Conservation (phyloP, 2,888 invertebrate genomes). For the Lithophane semibrunnea region DNA sequence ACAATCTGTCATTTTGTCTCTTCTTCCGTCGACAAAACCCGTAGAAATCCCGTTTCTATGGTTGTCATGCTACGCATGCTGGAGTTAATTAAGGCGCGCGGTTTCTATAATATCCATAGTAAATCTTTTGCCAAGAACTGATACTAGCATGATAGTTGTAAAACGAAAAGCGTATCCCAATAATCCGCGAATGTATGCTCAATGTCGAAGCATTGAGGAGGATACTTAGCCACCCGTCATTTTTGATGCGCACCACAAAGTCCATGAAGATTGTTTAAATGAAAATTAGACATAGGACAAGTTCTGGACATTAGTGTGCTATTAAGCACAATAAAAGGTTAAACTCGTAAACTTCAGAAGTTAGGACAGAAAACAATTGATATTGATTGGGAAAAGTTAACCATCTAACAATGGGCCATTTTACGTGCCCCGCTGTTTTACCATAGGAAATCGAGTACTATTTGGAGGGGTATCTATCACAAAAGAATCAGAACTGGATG, state of each 20-base stretch:
- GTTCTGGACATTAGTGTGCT: not conserved
- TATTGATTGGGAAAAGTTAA: not conserved
- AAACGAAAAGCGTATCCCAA: too few relatives aligned
- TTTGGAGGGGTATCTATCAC: not conserved
- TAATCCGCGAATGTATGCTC: not conserved
- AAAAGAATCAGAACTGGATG: not conserved
- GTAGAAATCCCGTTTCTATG: too few relatives aligned
- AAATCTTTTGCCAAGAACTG: too few relatives aligned
- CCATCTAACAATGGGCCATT: not conserved
- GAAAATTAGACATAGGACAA: not conserved
- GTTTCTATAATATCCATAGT: too few relatives aligned
- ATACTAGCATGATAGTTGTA: not conserved
- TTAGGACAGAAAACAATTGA: not conserved
- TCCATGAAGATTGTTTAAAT: not conserved
- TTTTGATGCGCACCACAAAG: not conserved
- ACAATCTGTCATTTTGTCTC: too few relatives aligned
- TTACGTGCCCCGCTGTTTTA: too few relatives aligned
- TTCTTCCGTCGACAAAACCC: too few relatives aligned
- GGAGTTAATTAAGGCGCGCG: too few relatives aligned
- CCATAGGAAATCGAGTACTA: not conserved
- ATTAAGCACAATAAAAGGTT: not conserved
- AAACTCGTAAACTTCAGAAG: not conserved
- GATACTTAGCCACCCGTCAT: too few relatives aligned
- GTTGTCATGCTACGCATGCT: too few relatives aligned
- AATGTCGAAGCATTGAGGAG: not conserved